Evolutionary conservation across 2,113 vertebrate species (phyloP), one percentile per base, ranked within the genome.

Genomic region (Apaloderma vittatum): DNA sequence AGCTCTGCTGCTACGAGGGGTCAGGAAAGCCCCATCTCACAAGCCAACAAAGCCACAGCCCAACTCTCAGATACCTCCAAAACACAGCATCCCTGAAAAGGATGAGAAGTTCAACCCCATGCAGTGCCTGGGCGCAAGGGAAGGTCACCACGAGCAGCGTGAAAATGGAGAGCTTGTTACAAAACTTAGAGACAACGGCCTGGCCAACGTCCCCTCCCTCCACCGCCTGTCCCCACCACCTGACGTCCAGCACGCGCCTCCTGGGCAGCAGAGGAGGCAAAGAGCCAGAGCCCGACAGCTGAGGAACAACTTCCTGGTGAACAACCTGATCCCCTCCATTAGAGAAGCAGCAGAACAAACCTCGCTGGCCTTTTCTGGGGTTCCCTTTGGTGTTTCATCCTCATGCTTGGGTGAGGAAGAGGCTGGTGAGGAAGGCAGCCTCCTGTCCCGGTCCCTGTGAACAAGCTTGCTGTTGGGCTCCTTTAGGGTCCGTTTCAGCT

Each of bases 391-490:
- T 16, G 96, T 97, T 90, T 97, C 94, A 46, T 97, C 98, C 74
- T 98, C 97, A 2, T 97, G 97, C 85, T 98, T 99, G 62, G 98
- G 98, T 46, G 98, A 98, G 21, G 98, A 98, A 83, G 98, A 99
- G 83, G 98, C 98, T 10, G 98, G 98, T 1, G 99, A 99, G 46
- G 98, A 98, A 55, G 99, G 99, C 94, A 99, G 98, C 79, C 98
- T 98, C 96, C 99, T 99, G 86, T 98, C 98, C 37, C 98, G 97
- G 45, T 99, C 98, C 85, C 98, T 98, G 97, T 99, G 99, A 94
- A 99, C 98, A 93, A 99, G 98, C 89, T 99, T 99, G 98, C 99
- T 99, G 98, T 99, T 99, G 86, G 99, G 99, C 73, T 99, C 99
- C 98, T 98, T 99, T 94, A 99, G 97, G 66, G 99, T 99, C 94